These are phyloP conservation scores for Thymelicus lineola DNA, from an alignment of 2,888 invertebrate species.

Conservation along the genomic window DNA sequence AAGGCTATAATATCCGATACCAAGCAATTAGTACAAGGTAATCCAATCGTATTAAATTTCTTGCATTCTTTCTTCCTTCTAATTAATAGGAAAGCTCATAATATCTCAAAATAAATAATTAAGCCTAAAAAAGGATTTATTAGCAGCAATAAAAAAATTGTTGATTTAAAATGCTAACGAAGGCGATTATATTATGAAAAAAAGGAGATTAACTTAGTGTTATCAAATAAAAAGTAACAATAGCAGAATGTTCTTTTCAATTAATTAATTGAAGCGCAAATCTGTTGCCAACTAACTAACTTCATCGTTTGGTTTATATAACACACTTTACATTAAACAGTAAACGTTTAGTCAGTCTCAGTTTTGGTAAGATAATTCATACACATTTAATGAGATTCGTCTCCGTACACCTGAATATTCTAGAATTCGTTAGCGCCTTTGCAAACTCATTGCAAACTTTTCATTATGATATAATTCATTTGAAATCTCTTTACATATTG, in stretches of 20 bases:
- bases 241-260: too few relatives aligned
- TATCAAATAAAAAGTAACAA: too few relatives aligned
- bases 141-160: too few relatives aligned
- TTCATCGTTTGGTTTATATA: too few relatives aligned
- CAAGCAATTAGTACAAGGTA: too few relatives aligned
- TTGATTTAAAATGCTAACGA: too few relatives aligned
- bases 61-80: conserved; percentile 13
- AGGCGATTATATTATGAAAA: too few relatives aligned
- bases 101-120: conserved; percentile 23
- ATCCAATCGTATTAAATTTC: conserved; percentile 8
- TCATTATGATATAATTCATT: conserved; percentile 11
- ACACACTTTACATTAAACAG: not conserved
- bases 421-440: conserved; percentile 24
- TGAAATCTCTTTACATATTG: conserved; percentile 1
- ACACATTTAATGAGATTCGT: conserved; percentile 27
- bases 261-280: too few relatives aligned
- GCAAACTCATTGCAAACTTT: conserved; percentile 14
- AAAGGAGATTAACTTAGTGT: too few relatives aligned
- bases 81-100: conserved; percentile 27
- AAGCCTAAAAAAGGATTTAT: not conserved
- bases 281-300: too few relatives aligned
- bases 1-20: too few relatives aligned
- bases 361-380: conserved; percentile 14
- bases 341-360: conserved; percentile 12
- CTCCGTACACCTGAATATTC: conserved; percentile 19